Base-by-base conservation (phyloP, 2,797 vertebrate genomes). In the Calcarius lapponicus region DNA sequence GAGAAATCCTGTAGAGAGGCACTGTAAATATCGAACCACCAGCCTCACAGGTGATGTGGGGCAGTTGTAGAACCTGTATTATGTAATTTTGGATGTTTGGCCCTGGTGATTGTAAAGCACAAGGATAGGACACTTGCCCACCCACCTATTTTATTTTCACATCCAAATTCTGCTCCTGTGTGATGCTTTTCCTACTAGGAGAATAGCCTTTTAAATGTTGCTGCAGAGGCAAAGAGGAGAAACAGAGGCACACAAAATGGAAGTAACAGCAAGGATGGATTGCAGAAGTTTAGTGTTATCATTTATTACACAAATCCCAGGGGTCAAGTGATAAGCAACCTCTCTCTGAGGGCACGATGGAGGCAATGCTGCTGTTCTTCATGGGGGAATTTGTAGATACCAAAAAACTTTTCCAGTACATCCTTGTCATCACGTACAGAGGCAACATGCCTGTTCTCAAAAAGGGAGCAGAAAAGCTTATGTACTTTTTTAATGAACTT, bases 401-500 rank as follows among this genome's bases (percentile, higher is more conserved):
- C n/a, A 10, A 48, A 90, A 70, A 53, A 13, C 10, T 25, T 69
- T 54, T 81, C 40, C 19, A n/a, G 12, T 79, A 13, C 1, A 1
- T 76, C 64, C 18, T 76, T 89, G 47, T 58, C 36, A 28, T 80
- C 89, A 64, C 1, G 2, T 53, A 13, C 38, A 40, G 11, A 65
- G 56, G n/a, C 56, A 80, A 32, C 69, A 57, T 69, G 50, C 9
- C 32, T 75, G 69, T 80, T 84, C 48, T 95, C 62, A 45, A 50
- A 54, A 75, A 75, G 25, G 19, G 29, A 90, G 29, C 71, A 64
- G 26, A 60, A 88, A 76, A 15, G 22, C 61, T 86, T 62, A 28
- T 62, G 14, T 42, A 53, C 31, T 79, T 94, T 85, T 87, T 92
- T 76, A 72, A 93, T 88, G 74, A 88, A 94, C 48, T 75, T 88